Base-by-base conservation (phyloP, 1,140 invertebrate genomes). In the Drosophila dunni region DNA sequence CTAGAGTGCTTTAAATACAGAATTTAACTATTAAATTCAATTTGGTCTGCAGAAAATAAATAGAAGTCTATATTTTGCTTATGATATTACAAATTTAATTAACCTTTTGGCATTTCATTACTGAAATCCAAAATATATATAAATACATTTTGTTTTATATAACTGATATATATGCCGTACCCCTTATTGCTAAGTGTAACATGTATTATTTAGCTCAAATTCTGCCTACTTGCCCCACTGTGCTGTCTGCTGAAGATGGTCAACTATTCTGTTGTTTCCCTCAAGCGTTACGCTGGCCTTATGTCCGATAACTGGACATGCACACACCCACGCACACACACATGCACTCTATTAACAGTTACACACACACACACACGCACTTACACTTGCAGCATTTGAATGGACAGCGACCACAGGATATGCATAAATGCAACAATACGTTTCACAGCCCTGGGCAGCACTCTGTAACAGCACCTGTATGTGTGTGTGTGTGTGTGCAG, bases 341-440 rank as follows among this genome's bases (percentile, higher is more conserved):
- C 29, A 11, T 29, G 5, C 45, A 74, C 64, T 79, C 64, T 60
- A 79, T 79, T 64, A 78, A 66, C 75, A 79, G 60, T 61, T 80
- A 62, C 40, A 64, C 81, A 65, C 72, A 78, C 76, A 69, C 38
- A 40, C 50, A 69, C 38, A 36, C 48, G 24, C 13, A 11, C 57
- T 46, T 17, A 36, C 57, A 48, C 44, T 20, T 13, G 36, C 13
- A 44, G 6, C 24, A 4, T 29, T 29, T 29, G 24, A 29, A 29
- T 29, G 24, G 24, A 29, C 24, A 6, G 24, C 24, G 24, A 29
- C 24, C 24, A 29, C 24, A 29, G 24, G 24, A 29, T 89, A 84
- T 89, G 85, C 84, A 88, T 89, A 89, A 29, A 29, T 29, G 24
- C 24, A 29, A 29, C 24, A 29, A 29, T 29, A 29, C 24, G 24